phyloP scores from a whole-genome alignment of 2,888 invertebrate species.

The Cryptus armator region DNA sequence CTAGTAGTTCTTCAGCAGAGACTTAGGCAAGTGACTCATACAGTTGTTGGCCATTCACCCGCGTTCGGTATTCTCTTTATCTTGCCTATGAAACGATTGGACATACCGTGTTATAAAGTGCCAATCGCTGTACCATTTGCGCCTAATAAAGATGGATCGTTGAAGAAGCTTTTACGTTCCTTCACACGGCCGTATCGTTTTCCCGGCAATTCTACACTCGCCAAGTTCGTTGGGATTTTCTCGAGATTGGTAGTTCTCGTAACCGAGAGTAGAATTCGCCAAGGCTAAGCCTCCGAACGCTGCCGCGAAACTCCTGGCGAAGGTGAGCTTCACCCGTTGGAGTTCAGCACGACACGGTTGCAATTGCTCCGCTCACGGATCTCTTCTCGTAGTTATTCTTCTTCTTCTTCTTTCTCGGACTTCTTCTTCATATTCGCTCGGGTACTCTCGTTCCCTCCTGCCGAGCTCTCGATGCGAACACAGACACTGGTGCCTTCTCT shows the following conservation, averaged over 20 bases:
- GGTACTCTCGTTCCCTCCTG: constrained; percentile 55
- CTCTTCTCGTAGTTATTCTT: constrained; percentile 68
- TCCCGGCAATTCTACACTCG: not conserved
- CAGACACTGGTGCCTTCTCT: constrained; percentile 51
- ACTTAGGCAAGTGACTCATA: not conserved
- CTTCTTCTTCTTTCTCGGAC: constrained; percentile 54
- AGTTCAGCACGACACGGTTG: constrained; percentile 74
- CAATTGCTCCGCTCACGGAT: constrained; percentile 78
- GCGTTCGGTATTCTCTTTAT: not conserved
- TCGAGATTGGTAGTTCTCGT: constrained; percentile 38
- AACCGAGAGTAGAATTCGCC: constrained; percentile 37
- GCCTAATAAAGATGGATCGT: constrained; percentile 14
- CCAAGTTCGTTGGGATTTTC: constrained; percentile 33
- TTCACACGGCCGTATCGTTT: constrained; percentile 11
- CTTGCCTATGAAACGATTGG: not conserved
- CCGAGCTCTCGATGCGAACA: constrained; percentile 55
- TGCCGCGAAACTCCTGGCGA: constrained; percentile 65
- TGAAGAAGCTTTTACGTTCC: constrained; percentile 16
- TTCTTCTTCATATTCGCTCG: constrained; percentile 34
- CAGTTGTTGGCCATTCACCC: constrained; percentile 1
- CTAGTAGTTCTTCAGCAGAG: not conserved
- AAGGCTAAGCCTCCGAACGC: constrained; percentile 69
- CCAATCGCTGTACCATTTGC: constrained; percentile 13
- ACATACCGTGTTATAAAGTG: constrained; percentile 2
- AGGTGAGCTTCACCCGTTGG: constrained; percentile 69